These are phyloP conservation scores for Megalopta genalis DNA, from an alignment of 1,140 invertebrate genomes.

Conservation along the genomic window DNA sequence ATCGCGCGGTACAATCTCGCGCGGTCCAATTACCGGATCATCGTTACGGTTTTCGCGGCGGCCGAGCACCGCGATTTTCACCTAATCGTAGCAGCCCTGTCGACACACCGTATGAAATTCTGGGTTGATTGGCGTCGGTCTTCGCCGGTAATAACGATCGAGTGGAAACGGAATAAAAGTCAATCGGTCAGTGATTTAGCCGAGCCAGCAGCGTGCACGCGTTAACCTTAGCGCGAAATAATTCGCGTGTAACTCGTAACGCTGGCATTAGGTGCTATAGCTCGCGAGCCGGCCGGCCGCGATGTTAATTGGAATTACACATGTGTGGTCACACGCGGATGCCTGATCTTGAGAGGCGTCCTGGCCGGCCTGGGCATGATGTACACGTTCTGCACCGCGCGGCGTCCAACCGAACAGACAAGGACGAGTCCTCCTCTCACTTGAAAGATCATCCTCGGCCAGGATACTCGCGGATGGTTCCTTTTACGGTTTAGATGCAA, in stretches of 20 bases:
- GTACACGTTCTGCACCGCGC: slow-evolving; percentile 42
- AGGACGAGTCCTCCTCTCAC: slow-evolving; percentile 62
- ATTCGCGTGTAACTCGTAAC: slow-evolving; percentile 49
- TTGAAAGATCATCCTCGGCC: slow-evolving; percentile 62
- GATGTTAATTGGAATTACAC: slow-evolving; percentile 67
- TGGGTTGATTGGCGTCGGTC: slow-evolving; percentile 9
- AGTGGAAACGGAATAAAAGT: slow-evolving; percentile 38
- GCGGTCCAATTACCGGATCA: slow-evolving; percentile 20
- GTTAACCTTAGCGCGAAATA: slow-evolving; percentile 56
- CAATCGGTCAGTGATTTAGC: slow-evolving; percentile 53
- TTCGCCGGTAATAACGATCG: slow-evolving; percentile 18
- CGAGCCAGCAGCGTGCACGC: slow-evolving; percentile 24
- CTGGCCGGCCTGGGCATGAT: slow-evolving; percentile 46
- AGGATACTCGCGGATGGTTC: slow-evolving; percentile 40
- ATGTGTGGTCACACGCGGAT: slow-evolving; percentile 63
- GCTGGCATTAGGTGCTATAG: slow-evolving; percentile 18
- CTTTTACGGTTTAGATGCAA: slow-evolving; percentile 25
- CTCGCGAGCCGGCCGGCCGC: slow-evolving; percentile 11
- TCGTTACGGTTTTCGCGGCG: slow-evolving; percentile 38
- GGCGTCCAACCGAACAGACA: slow-evolving; percentile 47
- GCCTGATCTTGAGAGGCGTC: slow-evolving; percentile 60
- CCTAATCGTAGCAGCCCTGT: slow-evolving; percentile 39
- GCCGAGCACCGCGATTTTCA: slow-evolving; percentile 1
- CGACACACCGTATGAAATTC: slow-evolving; percentile 46
- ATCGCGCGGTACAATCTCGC: slow-evolving; percentile 17